These are phyloP conservation scores for Parasteatoda tepidariorum DNA, from an alignment of 1,140 invertebrate species.

Conservation along the genomic window DNA sequence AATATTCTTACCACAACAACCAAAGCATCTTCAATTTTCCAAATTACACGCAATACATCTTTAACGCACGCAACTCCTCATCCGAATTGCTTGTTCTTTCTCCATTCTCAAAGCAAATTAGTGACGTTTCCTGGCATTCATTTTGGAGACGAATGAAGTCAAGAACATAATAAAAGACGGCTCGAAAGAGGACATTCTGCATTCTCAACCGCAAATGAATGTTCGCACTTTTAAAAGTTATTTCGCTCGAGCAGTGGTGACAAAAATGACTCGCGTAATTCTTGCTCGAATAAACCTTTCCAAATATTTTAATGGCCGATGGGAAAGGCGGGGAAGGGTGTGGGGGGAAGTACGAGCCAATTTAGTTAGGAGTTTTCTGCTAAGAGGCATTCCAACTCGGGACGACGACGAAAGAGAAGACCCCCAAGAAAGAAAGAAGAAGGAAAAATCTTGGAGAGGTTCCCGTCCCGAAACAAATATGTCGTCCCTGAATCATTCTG, in stretches of 20 bases:
- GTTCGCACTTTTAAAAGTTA: neutral
- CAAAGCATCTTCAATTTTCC: too few relatives aligned
- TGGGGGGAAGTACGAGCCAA: too few relatives aligned
- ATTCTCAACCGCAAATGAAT: neutral
- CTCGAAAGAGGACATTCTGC: neutral
- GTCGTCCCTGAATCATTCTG: conserved; percentile 54
- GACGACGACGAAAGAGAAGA: neutral
- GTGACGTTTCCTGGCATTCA: neutral
- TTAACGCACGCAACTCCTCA: too few relatives aligned
- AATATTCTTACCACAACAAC: too few relatives aligned
- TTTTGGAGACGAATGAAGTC: neutral
- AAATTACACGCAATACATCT: too few relatives aligned
- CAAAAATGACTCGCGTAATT: neutral
- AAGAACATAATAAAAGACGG: neutral
- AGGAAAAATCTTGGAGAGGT: conserved; percentile 30
- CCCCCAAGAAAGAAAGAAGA: neutral
- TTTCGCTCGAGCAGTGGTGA: neutral
- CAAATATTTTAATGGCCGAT: neutral
- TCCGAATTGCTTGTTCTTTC: neutral
- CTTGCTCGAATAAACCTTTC: neutral
- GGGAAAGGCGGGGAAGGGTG: too few relatives aligned
- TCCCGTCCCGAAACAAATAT: conserved; percentile 50
- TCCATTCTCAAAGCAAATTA: neutral
- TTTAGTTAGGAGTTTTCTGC: neutral
- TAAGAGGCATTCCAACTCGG: conserved; percentile 22